These are phyloP conservation scores for Solea solea DNA, from an alignment of 2,113 vertebrate genomes.

Conservation along the genomic window DNA sequence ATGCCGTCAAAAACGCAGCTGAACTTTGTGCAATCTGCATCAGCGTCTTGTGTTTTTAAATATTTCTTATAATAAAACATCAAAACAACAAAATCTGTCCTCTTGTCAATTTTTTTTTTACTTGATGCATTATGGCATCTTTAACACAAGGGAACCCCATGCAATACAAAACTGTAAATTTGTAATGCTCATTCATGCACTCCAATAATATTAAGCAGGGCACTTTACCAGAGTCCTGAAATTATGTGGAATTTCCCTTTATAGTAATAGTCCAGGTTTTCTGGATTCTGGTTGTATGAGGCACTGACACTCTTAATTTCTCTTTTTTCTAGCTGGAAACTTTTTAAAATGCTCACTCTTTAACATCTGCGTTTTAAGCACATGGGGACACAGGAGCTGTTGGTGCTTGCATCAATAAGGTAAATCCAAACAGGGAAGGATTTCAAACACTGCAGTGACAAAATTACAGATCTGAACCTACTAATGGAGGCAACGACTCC, in stretches of 20 bases:
- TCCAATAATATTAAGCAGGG: constrained; percentile 4
- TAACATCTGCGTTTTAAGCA: neutral
- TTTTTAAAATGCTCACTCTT: no score
- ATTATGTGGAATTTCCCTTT: constrained; percentile 69
- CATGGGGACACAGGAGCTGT: neutral
- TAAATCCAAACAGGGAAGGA: neutral
- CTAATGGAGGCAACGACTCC: neutral
- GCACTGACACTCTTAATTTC: no score
- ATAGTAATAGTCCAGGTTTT: neutral
- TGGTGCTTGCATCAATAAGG: neutral
- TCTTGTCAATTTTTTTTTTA: neutral
- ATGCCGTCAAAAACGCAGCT: neutral
- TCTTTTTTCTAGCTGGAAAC: neutral
- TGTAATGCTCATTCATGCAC: constrained; percentile 14
- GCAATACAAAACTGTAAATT: neutral
- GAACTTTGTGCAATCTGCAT: constrained; percentile 5
- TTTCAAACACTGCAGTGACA: neutral
- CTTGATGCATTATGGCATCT: neutral
- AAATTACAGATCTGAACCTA: neutral
- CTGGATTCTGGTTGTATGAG: neutral
- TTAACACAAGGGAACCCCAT: neutral
- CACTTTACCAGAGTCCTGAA: constrained; percentile 26
- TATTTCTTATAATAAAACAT: constrained; percentile 22
- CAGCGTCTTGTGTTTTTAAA: neutral
- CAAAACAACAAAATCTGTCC: neutral